These are phyloP conservation scores for Pteromalus puparum DNA, from an alignment of 1,140 invertebrate genomes.

Conservation along the genomic window DNA sequence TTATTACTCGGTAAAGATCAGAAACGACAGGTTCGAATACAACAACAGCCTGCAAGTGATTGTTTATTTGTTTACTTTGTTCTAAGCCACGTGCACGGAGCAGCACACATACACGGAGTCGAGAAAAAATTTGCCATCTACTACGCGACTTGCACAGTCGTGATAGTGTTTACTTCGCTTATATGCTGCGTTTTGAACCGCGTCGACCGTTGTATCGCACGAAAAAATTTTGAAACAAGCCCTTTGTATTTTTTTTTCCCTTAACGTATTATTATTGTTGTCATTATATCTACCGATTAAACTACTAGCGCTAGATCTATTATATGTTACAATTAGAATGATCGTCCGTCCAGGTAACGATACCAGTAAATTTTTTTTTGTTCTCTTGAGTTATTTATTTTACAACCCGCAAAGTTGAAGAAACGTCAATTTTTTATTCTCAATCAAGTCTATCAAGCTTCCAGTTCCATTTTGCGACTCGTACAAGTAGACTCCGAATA, in stretches of 20 bases:
- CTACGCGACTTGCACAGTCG: background rate
- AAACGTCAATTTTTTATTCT: conserved; percentile 37
- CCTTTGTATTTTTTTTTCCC: conserved; percentile 44
- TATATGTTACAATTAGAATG: conserved; percentile 52
- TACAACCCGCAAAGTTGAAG: conserved; percentile 41
- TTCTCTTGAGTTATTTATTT: conserved; percentile 41
- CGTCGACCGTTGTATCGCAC: conserved; percentile 28
- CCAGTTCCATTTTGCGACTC: conserved; percentile 28
- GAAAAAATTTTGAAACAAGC: conserved; percentile 45
- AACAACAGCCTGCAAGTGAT: conserved; percentile 46
- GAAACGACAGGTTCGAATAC: conserved; percentile 43
- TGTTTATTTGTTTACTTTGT: conserved; percentile 30
- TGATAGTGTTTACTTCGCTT: conserved; percentile 13
- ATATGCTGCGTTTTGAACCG: conserved; percentile 13
- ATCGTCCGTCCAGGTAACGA: conserved; percentile 50
- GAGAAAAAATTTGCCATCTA: conserved; percentile 36
- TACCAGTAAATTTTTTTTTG: conserved; percentile 43
- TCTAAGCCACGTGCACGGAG: conserved; percentile 28
- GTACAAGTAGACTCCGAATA: background rate
- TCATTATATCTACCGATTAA: conserved; percentile 50
- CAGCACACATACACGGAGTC: conserved; percentile 29
- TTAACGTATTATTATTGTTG: conserved; percentile 49
- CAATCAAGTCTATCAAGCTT: conserved; percentile 12
- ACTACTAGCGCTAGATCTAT: conserved; percentile 41
- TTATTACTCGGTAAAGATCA: conserved; percentile 35